Percentiles rank a stretch among this genome's conserved stretches.
phyloP scores from a whole-genome alignment of 2,797 vertebrate genomes.

The Sylvia borin region DNA sequence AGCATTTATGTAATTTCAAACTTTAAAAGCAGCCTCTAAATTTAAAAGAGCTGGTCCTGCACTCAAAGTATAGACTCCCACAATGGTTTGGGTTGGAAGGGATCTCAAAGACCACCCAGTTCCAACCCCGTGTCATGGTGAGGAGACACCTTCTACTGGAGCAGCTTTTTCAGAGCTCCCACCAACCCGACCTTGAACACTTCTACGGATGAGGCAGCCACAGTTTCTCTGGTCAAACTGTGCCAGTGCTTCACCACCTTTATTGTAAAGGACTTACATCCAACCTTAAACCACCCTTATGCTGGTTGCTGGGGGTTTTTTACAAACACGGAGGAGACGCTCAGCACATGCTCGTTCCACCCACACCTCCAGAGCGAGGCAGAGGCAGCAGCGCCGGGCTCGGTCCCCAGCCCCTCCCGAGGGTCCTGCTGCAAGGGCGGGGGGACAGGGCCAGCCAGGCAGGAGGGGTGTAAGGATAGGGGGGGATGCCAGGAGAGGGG shows the following conservation, averaged over 20 bases:
- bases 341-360: rapidly evolving
- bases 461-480: rapidly evolving
- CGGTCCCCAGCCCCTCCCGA: background rate
- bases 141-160: background rate
- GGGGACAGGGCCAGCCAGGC: background rate
- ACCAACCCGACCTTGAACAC: no score
- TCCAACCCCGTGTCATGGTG: rapidly evolving
- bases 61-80: background rate
- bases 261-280: rapidly evolving
- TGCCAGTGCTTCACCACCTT: background rate
- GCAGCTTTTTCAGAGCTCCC: background rate
- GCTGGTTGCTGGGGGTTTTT: no score
- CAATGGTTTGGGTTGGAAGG: rapidly evolving
- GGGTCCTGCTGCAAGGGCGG: background rate
- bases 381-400: background rate
- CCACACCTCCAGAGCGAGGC: rapidly evolving
- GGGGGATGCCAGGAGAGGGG: no score
- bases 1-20: background rate
- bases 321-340: rapidly evolving
- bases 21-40: background rate
- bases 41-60: background rate
- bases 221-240: background rate
- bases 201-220: background rate
- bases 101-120: background rate
- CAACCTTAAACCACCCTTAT: rapidly evolving